Percentiles rank a stretch among this genome's conserved stretches.
phyloP scores from a whole-genome alignment of 2,888 invertebrate genomes.

The Dichetophora obliterata region DNA sequence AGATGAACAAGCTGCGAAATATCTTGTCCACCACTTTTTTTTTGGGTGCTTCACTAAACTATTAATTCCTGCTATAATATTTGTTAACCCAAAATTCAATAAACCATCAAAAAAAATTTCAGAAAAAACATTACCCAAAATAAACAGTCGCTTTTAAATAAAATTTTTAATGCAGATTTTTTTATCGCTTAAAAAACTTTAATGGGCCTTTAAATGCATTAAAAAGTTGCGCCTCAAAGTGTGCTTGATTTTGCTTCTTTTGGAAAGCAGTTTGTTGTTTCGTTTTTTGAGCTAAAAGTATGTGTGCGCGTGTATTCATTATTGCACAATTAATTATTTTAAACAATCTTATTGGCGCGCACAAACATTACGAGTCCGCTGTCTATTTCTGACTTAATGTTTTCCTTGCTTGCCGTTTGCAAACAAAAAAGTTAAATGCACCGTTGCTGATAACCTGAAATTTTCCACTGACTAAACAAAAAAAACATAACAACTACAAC shows the following conservation, averaged over 20 bases:
- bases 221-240: not conserved
- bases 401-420: not conserved
- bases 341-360: conserved; percentile 22
- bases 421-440: not conserved
- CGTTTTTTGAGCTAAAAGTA: not conserved
- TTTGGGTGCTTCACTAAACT: too few relatives aligned
- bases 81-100: too few relatives aligned
- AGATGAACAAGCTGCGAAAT: too few relatives aligned
- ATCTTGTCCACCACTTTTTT: too few relatives aligned
- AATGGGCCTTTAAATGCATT: too few relatives aligned
- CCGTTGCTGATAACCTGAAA: not conserved
- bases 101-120: too few relatives aligned
- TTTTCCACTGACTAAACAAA: not conserved
- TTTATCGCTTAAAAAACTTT: too few relatives aligned
- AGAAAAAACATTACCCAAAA: too few relatives aligned
- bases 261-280: not conserved
- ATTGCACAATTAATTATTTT: conserved; percentile 6
- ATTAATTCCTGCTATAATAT: too few relatives aligned
- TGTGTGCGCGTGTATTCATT: not conserved
- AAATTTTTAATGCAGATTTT: too few relatives aligned
- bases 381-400: not conserved
- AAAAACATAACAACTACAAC: too few relatives aligned
- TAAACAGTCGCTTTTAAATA: too few relatives aligned
- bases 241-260: not conserved
- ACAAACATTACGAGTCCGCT: not conserved